Evolutionary conservation across 2,888 invertebrate species (phyloP), one percentile per base, ranked within the genome.

Genomic region (Brachypalpus laphriformis): DNA sequence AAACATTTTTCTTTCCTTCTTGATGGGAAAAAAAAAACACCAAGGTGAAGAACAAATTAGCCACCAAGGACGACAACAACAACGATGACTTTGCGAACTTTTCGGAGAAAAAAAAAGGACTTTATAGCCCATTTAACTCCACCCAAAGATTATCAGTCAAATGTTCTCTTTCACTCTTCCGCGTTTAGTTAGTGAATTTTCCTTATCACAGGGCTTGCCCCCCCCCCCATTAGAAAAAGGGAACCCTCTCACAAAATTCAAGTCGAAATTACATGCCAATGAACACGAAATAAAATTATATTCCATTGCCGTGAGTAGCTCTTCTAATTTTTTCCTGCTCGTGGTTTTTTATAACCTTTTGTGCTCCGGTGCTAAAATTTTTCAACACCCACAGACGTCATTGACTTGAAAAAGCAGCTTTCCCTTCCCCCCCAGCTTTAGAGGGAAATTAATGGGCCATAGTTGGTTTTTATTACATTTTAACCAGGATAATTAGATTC

Each of bases 401-500:
- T 63, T 65, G 77, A 71, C 40, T 70, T 31, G 8, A 54, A 51
- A 49, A 31, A 22, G 34, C 6, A 20, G 14, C 47, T 18, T n/a
- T 47, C 14, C 70, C 16, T 25, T 3, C 4, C 5, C 2, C 7
- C 45, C 54, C 47, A 34, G 49, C 49, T 20, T 14, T 22, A 0
- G 22, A 59, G 45, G 49, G 31, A 90, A 91, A 91, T 91, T 91
- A 91, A 91, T 91, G 92, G 91, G 90, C 88, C 92, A 90, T 91
- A 90, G 89, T 91, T 89, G 90, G 89, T 89, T 91, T 91, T 91
- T 91, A 91, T 91, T 90, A 91, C 91, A 90, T 90, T 91, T 91
- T 91, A 91, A 91, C 91, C 91, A 89, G 91, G 90, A 89, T 90
- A 90, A 91, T 89, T 85, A 85, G 85, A 85, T 85, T 85, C 85